Evolutionary conservation across 2,113 vertebrate species (phyloP).

Genomic region (Brachypteracias leptosomus): DNA sequence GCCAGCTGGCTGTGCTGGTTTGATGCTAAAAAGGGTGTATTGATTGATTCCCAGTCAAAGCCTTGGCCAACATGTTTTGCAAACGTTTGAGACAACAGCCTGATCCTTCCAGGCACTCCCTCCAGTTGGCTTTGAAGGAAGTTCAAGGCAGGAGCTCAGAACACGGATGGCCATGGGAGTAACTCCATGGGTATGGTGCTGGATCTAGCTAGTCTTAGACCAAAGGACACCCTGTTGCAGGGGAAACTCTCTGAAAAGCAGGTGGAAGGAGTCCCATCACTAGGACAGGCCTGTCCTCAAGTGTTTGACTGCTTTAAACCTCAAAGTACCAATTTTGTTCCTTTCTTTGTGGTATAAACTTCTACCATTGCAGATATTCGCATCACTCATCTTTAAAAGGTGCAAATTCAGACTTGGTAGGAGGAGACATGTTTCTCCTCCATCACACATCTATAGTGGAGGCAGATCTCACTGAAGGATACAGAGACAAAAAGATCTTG

Average conservation of each 20-base stretch:
- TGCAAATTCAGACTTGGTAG: neutral
- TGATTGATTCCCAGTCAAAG: neutral
- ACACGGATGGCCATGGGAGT: rapidly evolving
- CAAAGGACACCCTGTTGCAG: neutral
- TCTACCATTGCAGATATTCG: neutral
- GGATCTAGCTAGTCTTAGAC: neutral
- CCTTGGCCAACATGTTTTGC: neutral
- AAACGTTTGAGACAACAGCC: neutral
- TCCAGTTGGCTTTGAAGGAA: neutral
- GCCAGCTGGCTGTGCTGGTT: slow-evolving; percentile 30
- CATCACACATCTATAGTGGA: rapidly evolving
- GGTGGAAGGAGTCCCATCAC: neutral
- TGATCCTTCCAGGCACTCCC: neutral
- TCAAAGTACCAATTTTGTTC: neutral
- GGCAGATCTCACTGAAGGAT: neutral
- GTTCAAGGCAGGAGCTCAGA: neutral
- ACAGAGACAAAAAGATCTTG: neutral
- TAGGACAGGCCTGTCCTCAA: neutral
- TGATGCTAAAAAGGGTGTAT: neutral
- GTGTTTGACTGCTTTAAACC: neutral
- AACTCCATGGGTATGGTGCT: neutral
- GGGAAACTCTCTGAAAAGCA: neutral
- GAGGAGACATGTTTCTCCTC: neutral
- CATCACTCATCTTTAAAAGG: neutral
- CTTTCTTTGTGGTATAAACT: neutral